Percentiles rank a stretch among this genome's conserved stretches.
Evolutionary conservation across 2,797 vertebrate genomes (phyloP).

Genomic region (Thaleichthys pacificus): DNA sequence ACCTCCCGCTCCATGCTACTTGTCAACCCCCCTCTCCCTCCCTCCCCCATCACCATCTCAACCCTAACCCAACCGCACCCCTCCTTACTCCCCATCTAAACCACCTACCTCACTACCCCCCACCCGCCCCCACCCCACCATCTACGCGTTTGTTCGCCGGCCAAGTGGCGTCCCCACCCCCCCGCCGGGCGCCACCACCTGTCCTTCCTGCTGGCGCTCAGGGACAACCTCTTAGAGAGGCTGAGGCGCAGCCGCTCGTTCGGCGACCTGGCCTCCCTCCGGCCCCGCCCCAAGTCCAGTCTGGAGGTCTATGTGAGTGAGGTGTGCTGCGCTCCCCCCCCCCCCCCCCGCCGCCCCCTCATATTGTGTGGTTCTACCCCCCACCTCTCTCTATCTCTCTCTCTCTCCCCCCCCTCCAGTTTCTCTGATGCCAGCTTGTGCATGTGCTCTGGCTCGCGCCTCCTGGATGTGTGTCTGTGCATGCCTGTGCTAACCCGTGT

Average conservation of each 20-base stretch:
- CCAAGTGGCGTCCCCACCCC: conserved; percentile 85
- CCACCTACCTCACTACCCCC: conserved; percentile 20
- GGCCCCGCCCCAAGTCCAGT: conserved; percentile 89
- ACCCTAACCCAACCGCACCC: background rate
- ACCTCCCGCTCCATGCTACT: background rate
- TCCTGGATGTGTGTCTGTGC: background rate
- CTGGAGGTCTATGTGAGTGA: conserved; percentile 97
- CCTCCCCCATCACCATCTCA: background rate
- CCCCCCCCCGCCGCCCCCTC: conserved; percentile 16
- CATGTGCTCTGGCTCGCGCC: background rate
- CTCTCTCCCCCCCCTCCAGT: background rate
- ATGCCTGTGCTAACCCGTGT: background rate
- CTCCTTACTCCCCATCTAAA: background rate
- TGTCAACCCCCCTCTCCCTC: background rate
- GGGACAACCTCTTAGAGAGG: conserved; percentile 94
- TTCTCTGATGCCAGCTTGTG: background rate
- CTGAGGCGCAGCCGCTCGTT: conserved; percentile 92
- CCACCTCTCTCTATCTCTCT: conserved; percentile 8
- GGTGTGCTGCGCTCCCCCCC: conserved; percentile 43
- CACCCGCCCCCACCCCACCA: conserved; percentile 28
- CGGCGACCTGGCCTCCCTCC: conserved; percentile 92
- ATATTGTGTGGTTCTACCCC: conserved; percentile 35
- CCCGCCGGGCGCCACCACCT: conserved; percentile 85
- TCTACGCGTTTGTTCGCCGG: conserved; percentile 33
- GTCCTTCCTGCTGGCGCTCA: conserved; percentile 90